These are phyloP conservation scores for Anisognathus igniventris DNA, from an alignment of 2,797 vertebrate genomes.

Conservation along the genomic window DNA sequence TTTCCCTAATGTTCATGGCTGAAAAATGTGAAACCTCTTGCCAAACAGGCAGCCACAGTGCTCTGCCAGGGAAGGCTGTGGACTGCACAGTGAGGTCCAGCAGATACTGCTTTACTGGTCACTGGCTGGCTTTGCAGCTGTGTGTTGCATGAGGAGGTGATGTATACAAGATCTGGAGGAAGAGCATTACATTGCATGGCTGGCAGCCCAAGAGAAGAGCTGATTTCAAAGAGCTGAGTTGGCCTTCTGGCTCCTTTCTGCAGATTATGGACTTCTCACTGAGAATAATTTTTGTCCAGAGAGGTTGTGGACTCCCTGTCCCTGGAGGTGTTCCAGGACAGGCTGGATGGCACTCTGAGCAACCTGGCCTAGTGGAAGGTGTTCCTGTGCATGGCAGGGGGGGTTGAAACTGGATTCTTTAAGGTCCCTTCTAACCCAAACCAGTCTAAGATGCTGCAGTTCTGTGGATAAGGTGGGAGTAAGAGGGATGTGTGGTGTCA, in stretches of 20 bases:
- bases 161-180: not conserved
- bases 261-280: not conserved
- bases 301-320: not conserved
- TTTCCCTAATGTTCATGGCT: not conserved
- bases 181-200: not conserved
- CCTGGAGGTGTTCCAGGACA: not conserved
- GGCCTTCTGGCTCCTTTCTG: not conserved
- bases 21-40: not conserved
- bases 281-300: not conserved
- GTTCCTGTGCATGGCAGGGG: not conserved
- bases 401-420: not conserved
- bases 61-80: not conserved
- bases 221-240: not conserved
- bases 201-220: not conserved
- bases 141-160: not conserved
- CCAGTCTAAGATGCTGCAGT: not conserved
- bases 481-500: accelerated
- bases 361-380: not conserved
- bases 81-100: not conserved
- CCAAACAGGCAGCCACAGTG: not conserved
- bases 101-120: not conserved
- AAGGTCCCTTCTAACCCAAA: not conserved
- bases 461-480: not conserved
- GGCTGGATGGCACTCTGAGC: not conserved
- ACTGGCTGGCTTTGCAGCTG: not conserved